phyloP scores from a whole-genome alignment of 2,797 vertebrate genomes.

The Cossypha polioptera region DNA sequence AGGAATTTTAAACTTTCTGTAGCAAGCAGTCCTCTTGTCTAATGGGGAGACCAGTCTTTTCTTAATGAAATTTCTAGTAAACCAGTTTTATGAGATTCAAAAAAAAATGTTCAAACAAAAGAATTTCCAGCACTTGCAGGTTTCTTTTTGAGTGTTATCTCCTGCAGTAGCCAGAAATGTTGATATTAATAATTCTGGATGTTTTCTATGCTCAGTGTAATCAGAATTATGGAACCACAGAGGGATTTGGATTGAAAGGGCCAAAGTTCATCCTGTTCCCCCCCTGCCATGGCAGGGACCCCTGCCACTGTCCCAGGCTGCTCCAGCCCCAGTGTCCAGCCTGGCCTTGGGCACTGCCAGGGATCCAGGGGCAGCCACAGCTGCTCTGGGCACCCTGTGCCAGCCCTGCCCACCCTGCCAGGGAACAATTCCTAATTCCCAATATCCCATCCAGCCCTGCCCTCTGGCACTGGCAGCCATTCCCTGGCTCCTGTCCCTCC shows the following conservation, averaged over 20 bases:
- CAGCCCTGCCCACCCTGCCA: no score
- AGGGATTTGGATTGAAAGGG: not conserved
- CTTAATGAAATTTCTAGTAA: not conserved
- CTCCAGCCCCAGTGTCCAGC: not conserved
- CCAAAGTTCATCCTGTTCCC: fast-evolving
- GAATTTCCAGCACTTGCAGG: not conserved
- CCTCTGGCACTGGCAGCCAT: not conserved
- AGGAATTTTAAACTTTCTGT: not conserved
- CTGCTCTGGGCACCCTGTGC: no score
- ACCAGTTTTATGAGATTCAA: not conserved
- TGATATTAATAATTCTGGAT: not conserved
- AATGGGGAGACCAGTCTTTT: not conserved
- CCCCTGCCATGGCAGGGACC: not conserved
- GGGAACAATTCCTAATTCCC: not conserved
- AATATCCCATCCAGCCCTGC: not conserved
- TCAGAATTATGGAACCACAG: not conserved
- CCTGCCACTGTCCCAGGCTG: not conserved
- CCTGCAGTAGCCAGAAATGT: not conserved
- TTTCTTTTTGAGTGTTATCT: not conserved
- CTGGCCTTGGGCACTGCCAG: not conserved
- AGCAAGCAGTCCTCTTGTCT: fast-evolving
- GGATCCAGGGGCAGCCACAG: no score
- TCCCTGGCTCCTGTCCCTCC: fast-evolving
- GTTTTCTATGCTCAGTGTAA: not conserved
- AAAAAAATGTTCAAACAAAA: not conserved